Evolutionary conservation across 1,140 invertebrate species (phyloP).

Genomic region (Aphaenogaster ashmeadi): DNA sequence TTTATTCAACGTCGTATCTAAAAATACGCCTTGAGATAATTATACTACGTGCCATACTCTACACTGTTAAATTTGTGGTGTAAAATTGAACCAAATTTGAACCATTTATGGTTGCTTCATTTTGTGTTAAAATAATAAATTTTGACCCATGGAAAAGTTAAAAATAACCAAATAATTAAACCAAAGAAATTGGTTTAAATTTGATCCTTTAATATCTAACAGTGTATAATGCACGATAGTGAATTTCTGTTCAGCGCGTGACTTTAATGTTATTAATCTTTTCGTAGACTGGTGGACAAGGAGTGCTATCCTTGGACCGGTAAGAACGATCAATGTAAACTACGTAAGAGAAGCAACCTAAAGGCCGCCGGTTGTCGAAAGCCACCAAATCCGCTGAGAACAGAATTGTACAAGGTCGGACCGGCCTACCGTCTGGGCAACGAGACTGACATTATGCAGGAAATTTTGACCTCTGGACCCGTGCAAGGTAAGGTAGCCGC

Average conservation of each 20-base stretch:
- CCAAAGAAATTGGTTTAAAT: too few species aligned
- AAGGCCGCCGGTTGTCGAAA: constrained; percentile 87
- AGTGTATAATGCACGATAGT: background rate
- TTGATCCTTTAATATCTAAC: too few species aligned
- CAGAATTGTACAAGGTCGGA: constrained; percentile 92
- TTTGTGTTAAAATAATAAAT: too few species aligned
- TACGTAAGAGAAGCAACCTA: constrained; percentile 87
- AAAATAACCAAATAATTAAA: too few species aligned
- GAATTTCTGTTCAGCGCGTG: background rate
- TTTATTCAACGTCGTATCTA: background rate
- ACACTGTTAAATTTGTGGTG: too few species aligned
- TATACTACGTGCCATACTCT: background rate
- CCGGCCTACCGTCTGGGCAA: constrained; percentile 94
- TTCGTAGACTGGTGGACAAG: constrained; percentile 92
- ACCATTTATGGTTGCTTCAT: too few species aligned
- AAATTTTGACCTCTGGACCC: constrained; percentile 96
- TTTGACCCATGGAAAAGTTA: too few species aligned
- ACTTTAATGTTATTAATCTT: background rate
- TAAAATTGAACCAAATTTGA: too few species aligned
- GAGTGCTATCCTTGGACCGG: constrained; percentile 94
- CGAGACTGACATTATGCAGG: constrained; percentile 96
- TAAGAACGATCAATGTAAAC: constrained; percentile 88
- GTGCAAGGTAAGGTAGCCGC: constrained; percentile 96
- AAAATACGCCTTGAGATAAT: background rate
- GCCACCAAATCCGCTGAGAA: constrained; percentile 86